phyloP scores from a whole-genome alignment of 1,140 invertebrate species.

The Drosophila parvula region DNA sequence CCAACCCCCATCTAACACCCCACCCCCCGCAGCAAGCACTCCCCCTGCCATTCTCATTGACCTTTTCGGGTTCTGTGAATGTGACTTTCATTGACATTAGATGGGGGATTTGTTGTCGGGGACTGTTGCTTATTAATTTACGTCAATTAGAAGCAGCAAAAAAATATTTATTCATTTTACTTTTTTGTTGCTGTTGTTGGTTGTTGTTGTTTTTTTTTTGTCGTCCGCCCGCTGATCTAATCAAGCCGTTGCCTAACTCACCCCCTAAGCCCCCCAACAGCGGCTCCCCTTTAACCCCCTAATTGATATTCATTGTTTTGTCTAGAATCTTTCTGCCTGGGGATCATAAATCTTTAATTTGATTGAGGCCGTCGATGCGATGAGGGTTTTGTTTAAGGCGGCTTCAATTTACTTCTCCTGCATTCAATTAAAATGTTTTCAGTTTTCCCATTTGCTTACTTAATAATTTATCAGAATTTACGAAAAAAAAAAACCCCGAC shows the following conservation, averaged over 20 bases:
- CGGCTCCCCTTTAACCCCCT: slow-evolving; percentile 16
- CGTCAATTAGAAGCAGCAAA: slow-evolving; percentile 50
- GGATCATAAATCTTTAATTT: slow-evolving; percentile 59
- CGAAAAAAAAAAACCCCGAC: not conserved
- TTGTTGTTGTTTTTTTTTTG: slow-evolving; percentile 33
- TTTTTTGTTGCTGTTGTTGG: slow-evolving; percentile 22
- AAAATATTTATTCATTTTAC: slow-evolving; percentile 50
- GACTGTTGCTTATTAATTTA: slow-evolving; percentile 59
- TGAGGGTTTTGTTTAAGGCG: slow-evolving; percentile 51
- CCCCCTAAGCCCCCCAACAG: not conserved
- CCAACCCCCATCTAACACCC: not conserved
- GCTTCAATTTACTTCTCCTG: slow-evolving; percentile 51
- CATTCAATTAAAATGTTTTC: slow-evolving; percentile 54
- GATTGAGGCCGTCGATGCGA: slow-evolving; percentile 51
- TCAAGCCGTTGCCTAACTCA: slow-evolving; percentile 30
- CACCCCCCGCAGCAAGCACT: not conserved
- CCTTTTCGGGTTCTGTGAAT: slow-evolving; percentile 44
- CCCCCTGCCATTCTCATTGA: slow-evolving; percentile 16
- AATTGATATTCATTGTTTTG: slow-evolving; percentile 62
- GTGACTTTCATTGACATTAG: slow-evolving; percentile 56
- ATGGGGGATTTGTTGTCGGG: slow-evolving; percentile 17
- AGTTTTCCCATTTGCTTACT: slow-evolving; percentile 30
- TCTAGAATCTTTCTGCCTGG: slow-evolving; percentile 39
- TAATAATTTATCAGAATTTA: slow-evolving; percentile 26
- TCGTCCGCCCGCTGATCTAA: slow-evolving; percentile 48